A percentile compares a stretch with the other conserved stretches of the same genome.
Conservation (phyloP, 2,797 vertebrate species). For the Sphaeramia orbicularis region DNA sequence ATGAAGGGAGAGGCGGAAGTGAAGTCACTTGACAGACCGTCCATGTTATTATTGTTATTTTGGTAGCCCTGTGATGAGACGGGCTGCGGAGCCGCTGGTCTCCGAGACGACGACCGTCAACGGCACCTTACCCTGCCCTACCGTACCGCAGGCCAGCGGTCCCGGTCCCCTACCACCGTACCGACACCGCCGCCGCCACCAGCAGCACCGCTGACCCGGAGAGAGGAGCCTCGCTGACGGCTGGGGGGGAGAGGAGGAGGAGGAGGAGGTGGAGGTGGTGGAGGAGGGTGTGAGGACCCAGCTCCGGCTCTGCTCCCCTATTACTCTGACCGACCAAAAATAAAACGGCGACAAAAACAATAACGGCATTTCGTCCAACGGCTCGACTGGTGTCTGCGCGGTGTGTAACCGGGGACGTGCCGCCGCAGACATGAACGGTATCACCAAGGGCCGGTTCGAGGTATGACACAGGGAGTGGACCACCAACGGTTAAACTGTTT, state of each 20-base stretch:
- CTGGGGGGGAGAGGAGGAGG: constrained; percentile 54
- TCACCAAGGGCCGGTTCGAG: constrained; percentile 89
- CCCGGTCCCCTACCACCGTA: constrained; percentile 64
- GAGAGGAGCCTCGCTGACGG: constrained; percentile 77
- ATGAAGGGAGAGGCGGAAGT: constrained; percentile 88
- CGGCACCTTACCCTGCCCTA: constrained; percentile 5
- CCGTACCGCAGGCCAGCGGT: constrained; percentile 57
- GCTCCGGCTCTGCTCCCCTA: constrained; percentile 68
- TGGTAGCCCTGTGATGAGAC: constrained; percentile 86
- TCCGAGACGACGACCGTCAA: constrained; percentile 69
- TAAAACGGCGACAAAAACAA: constrained; percentile 73
- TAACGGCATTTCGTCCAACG: constrained; percentile 62
- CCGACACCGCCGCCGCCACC: constrained; percentile 28
- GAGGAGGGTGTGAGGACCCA: constrained; percentile 72
- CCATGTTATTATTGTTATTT: constrained; percentile 92
- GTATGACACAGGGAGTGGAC: constrained; percentile 77
- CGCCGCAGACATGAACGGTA: constrained; percentile 89
- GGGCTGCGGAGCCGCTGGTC: constrained; percentile 75
- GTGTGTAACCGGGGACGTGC: constrained; percentile 61
- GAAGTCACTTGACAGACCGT: constrained; percentile 88
- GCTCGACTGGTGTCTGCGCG: constrained; percentile 68
- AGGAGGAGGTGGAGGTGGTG: constrained; percentile 44
- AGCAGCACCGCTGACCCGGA: constrained; percentile 63
- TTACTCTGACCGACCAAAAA: constrained; percentile 56
- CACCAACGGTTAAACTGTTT: constrained; percentile 54